Evolutionary conservation across 1,140 invertebrate genomes (phyloP).

Genomic region (Drosophila navojoa): DNA sequence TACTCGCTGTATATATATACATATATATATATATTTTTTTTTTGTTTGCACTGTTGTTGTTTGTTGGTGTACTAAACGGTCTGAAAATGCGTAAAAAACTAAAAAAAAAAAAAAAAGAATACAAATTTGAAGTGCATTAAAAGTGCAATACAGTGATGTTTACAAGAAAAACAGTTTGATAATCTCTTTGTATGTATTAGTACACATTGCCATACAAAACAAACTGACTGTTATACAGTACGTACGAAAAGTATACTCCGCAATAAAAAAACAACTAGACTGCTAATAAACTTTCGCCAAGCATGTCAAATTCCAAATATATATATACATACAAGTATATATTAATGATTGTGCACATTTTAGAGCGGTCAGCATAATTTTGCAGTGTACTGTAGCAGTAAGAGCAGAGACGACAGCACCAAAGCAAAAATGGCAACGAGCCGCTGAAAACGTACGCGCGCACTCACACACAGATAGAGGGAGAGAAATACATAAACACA

Average conservation of each 20-base stretch:
- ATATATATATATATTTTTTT: too few species aligned
- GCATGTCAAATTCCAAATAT: constrained; percentile 6
- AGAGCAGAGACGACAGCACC: constrained; percentile 24
- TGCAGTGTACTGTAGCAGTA: constrained; percentile 24
- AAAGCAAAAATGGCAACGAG: constrained; percentile 57
- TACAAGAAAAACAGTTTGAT: constrained; percentile 9
- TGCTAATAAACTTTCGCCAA: neutral
- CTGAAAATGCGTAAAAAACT: constrained; percentile 12
- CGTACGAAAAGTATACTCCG: constrained; percentile 21
- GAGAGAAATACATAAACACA: constrained; percentile 7
- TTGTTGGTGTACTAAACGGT: constrained; percentile 34
- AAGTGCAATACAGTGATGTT: constrained; percentile 31
- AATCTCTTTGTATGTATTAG: constrained; percentile 8
- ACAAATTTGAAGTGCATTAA: constrained; percentile 15
- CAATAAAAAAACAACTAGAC: neutral
- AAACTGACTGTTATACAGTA: constrained; percentile 28
- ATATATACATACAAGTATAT: neutral
- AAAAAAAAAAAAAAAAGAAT: neutral
- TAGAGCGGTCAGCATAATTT: constrained; percentile 27
- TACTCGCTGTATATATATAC: constrained; percentile 68
- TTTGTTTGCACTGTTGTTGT: constrained; percentile 30
- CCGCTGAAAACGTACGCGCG: constrained; percentile 57
- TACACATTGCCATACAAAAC: constrained; percentile 21
- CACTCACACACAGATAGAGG: constrained; percentile 9
- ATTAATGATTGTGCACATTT: constrained; percentile 16